Conservation (phyloP, 2,113 vertebrate species). For the Forbesichthys agassizii region DNA sequence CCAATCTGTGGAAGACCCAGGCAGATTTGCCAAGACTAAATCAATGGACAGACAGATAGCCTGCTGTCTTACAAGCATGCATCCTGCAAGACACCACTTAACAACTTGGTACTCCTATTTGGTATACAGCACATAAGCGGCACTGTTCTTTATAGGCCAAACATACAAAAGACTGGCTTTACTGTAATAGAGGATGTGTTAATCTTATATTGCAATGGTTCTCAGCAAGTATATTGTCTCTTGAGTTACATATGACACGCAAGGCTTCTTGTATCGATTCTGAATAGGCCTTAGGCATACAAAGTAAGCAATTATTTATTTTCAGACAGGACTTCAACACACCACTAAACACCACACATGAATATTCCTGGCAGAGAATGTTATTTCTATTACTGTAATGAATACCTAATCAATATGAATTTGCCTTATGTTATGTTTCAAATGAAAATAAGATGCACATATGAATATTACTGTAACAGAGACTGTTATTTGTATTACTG, state of each 20-base stretch:
- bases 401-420: not conserved
- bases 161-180: too few species aligned
- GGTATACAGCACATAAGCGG: not conserved
- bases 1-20: slow-evolving; percentile 71
- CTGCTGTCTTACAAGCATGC: not conserved
- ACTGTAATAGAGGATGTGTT: too few species aligned
- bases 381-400: not conserved
- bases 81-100: not conserved
- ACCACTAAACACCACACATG: too few species aligned
- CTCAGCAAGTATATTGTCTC: too few species aligned
- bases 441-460: slow-evolving; percentile 26
- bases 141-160: not conserved
- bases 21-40: not conserved
- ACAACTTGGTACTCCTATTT: not conserved
- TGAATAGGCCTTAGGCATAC: not conserved
- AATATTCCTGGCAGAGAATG: too few species aligned
- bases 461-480: too few species aligned
- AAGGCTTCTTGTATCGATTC: not conserved
- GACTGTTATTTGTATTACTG: not conserved
- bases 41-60: not conserved
- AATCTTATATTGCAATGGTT: too few species aligned
- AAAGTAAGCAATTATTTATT: not conserved
- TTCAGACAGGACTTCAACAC: too few species aligned
- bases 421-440: slow-evolving; percentile 8
- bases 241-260: not conserved